Evolutionary conservation across 2,113 vertebrate genomes (phyloP).

Genomic region (Rhineura floridana): DNA sequence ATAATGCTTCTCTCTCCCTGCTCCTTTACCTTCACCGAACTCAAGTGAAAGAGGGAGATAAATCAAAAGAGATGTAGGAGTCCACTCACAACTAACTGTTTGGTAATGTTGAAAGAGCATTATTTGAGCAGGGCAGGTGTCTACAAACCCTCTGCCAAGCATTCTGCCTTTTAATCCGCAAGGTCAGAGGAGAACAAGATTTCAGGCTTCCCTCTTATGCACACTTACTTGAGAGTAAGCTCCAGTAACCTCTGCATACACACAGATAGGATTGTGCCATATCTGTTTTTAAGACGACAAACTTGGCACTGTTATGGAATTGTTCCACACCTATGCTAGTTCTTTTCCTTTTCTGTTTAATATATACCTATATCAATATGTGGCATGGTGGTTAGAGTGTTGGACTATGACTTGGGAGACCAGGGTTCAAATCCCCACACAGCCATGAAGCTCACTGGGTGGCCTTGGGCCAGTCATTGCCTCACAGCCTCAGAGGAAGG

Average conservation of each 20-base stretch:
- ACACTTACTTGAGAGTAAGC: not conserved
- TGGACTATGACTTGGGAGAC: too few species aligned
- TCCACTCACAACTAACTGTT: not conserved
- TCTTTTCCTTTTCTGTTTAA: not conserved
- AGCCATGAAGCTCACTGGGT: too few species aligned
- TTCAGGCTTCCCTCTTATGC: not conserved
- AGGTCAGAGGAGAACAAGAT: not conserved
- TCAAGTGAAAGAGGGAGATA: not conserved
- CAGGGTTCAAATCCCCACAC: too few species aligned
- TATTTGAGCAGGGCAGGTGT: not conserved
- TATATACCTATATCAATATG: too few species aligned
- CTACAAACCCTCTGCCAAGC: not conserved
- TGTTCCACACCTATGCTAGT: not conserved
- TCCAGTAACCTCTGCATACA: not conserved
- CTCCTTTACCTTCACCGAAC: conserved; percentile 30
- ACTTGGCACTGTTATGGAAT: not conserved
- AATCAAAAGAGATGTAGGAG: conserved; percentile 45
- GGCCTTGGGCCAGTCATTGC: too few species aligned
- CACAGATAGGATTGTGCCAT: too few species aligned
- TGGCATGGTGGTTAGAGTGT: too few species aligned
- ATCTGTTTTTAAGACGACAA: not conserved
- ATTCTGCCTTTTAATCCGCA: not conserved
- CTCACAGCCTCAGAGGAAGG: too few species aligned
- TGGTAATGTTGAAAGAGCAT: not conserved
- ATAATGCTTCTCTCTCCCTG: conserved; percentile 23